phyloP scores from a whole-genome alignment of 1,140 invertebrate species.

The Caenorhabditis tropicalis region DNA sequence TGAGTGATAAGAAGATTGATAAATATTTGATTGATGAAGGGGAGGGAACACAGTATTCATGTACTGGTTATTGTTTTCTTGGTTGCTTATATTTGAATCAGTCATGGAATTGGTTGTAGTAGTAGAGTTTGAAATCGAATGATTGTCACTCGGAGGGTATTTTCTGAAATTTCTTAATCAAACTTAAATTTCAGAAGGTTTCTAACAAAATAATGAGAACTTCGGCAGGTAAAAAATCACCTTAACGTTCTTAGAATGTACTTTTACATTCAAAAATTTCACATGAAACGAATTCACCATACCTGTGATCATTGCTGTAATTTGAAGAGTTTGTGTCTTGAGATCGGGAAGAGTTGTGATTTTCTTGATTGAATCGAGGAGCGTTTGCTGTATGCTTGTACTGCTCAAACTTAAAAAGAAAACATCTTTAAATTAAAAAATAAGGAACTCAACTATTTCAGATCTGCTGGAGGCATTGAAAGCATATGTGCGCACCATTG shows the following conservation, averaged over 20 bases:
- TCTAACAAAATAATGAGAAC: too few species aligned
- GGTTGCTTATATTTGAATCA: background rate
- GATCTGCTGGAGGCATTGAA: conserved; percentile 32
- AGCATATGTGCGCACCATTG: conserved; percentile 28
- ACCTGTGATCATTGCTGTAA: conserved; percentile 5
- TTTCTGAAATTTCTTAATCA: background rate
- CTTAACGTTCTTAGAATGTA: too few species aligned
- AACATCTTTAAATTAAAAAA: background rate
- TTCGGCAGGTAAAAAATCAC: too few species aligned
- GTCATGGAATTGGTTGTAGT: too few species aligned
- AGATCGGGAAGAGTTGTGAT: background rate
- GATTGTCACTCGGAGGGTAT: background rate
- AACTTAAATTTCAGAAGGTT: too few species aligned
- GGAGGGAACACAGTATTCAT: background rate
- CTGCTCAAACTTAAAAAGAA: conserved; percentile 14
- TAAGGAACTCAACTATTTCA: background rate
- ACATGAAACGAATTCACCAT: too few species aligned
- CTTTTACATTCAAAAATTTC: background rate
- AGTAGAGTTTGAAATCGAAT: background rate
- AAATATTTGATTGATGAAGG: conserved; percentile 8
- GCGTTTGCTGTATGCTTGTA: background rate
- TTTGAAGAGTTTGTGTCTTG: background rate
- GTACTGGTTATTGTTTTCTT: conserved; percentile 23
- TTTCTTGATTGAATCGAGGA: background rate
- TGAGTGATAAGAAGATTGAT: conserved; percentile 41